A percentile compares a stretch with the other conserved stretches of the same genome.
Evolutionary conservation across 2,888 invertebrate genomes (phyloP).

Genomic region (Steinernema scapterisci): DNA sequence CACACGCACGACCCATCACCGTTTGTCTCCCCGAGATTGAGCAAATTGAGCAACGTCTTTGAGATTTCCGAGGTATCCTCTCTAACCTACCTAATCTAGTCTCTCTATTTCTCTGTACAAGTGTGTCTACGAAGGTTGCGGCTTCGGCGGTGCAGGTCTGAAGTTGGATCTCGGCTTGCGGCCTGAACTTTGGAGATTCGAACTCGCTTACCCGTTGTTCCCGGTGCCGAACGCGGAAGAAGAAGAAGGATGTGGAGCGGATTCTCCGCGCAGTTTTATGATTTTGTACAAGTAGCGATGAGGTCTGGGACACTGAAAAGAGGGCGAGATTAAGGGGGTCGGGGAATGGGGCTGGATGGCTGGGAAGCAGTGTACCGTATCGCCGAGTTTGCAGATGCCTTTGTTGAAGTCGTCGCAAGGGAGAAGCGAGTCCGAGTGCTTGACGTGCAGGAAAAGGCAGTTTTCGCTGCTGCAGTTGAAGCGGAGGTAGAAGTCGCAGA

Average conservation of each 20-base stretch:
- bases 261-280: constrained; percentile 4
- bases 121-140: too few relatives aligned
- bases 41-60: too few relatives aligned
- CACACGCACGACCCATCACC: too few relatives aligned
- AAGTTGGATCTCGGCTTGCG: too few relatives aligned
- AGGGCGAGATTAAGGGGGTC: neutral
- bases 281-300: constrained; percentile 39
- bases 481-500: constrained; percentile 50
- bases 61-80: too few relatives aligned
- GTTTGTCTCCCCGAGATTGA: too few relatives aligned
- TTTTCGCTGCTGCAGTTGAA: constrained; percentile 39
- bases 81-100: too few relatives aligned
- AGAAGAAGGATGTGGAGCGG: neutral
- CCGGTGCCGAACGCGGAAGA: too few relatives aligned
- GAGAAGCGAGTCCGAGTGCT: constrained; percentile 38
- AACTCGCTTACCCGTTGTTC: too few relatives aligned
- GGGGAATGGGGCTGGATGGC: neutral
- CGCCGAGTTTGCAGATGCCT: constrained; percentile 42
- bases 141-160: too few relatives aligned
- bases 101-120: too few relatives aligned
- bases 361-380: constrained; percentile 34
- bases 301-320: constrained; percentile 34
- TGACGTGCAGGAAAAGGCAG: constrained; percentile 47
- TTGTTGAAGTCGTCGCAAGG: constrained; percentile 42
- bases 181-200: too few relatives aligned